These are phyloP conservation scores for Argopecten irradians DNA, from an alignment of 1,140 invertebrate genomes.

Conservation along the genomic window DNA sequence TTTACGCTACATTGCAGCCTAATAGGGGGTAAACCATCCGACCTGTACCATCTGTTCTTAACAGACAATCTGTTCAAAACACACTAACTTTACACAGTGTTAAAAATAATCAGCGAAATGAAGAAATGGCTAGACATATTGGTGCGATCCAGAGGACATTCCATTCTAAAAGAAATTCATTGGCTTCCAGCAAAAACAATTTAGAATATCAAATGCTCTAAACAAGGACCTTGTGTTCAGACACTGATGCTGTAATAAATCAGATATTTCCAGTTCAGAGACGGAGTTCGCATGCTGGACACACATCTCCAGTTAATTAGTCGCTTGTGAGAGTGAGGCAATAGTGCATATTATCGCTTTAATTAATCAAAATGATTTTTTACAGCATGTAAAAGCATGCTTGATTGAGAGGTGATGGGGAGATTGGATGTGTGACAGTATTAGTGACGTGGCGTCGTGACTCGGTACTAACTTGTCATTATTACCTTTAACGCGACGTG, in stretches of 20 bases:
- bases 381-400: background rate
- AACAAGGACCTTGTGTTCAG: background rate
- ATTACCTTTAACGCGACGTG: background rate
- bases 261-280: background rate
- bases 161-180: constrained; percentile 7
- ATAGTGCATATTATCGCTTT: constrained; percentile 5
- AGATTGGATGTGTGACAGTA: background rate
- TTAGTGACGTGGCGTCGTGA: background rate
- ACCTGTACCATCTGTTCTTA: background rate
- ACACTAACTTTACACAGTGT: background rate
- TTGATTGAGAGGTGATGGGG: background rate
- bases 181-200: background rate
- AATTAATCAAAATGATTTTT: constrained; percentile 6
- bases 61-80: background rate
- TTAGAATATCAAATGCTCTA: too few species aligned
- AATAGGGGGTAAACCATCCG: background rate
- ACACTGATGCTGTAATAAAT: background rate
- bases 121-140: background rate
- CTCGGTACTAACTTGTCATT: background rate
- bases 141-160: background rate
- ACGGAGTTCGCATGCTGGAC: background rate
- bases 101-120: constrained; percentile 10
- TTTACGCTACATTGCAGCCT: background rate
- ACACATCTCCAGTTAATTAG: background rate
- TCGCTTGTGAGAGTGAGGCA: background rate